Conservation (phyloP, 2,113 vertebrate genomes). For the Podarcis raffonei region DNA sequence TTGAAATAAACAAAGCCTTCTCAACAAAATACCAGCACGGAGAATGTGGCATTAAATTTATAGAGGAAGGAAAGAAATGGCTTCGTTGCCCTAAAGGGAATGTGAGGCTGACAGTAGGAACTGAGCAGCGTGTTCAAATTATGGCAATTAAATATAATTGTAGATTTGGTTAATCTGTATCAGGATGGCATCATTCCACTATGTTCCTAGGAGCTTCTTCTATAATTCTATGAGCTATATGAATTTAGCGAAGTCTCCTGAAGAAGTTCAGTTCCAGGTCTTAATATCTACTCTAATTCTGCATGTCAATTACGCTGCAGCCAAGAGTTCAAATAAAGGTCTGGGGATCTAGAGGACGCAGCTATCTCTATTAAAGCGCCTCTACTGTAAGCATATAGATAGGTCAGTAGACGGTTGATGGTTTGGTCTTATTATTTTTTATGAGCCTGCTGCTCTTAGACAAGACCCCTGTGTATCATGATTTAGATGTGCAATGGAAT, state of each 20-base stretch:
- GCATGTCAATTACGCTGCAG: constrained; percentile 72
- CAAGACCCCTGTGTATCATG: constrained; percentile 64
- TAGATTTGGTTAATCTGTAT: constrained; percentile 78
- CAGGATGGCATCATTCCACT: constrained; percentile 77
- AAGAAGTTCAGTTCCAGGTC: constrained; percentile 80
- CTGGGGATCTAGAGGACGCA: constrained; percentile 76
- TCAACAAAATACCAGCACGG: constrained; percentile 55
- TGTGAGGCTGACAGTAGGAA: constrained; percentile 76
- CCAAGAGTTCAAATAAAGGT: constrained; percentile 81
- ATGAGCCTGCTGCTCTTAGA: constrained; percentile 71
- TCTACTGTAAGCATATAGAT: constrained; percentile 71
- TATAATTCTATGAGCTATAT: constrained; percentile 76
- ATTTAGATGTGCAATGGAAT: constrained; percentile 61
- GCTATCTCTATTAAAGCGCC: constrained; percentile 76
- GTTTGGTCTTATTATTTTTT: constrained; percentile 76
- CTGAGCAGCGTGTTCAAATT: constrained; percentile 82
- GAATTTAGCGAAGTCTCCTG: constrained; percentile 70
- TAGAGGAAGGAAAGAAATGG: constrained; percentile 67
- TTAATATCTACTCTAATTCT: constrained; percentile 78
- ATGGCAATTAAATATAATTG: constrained; percentile 82
- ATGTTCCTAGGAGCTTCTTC: constrained; percentile 73
- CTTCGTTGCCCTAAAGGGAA: constrained; percentile 74
- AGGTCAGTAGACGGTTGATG: constrained; percentile 72
- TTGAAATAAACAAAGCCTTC: constrained; percentile 60
- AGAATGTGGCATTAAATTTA: constrained; percentile 74